These are phyloP conservation scores for Medauroidea extradentata DNA, from an alignment of 1,140 invertebrate species.

Conservation along the genomic window DNA sequence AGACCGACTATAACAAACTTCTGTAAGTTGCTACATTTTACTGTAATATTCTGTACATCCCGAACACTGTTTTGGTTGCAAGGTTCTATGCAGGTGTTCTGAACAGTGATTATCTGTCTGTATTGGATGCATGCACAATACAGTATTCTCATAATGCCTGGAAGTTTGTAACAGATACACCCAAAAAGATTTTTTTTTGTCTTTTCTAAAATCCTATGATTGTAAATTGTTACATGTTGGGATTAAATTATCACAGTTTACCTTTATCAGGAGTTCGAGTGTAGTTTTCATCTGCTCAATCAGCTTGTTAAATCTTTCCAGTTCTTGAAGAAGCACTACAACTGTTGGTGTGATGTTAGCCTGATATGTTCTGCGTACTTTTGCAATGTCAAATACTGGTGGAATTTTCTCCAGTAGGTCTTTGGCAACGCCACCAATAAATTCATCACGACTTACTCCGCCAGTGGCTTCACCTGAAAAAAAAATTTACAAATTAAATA, in stretches of 20 bases:
- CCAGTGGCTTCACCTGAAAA: slow-evolving; percentile 46
- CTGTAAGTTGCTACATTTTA: too few relatives aligned
- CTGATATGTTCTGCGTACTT: slow-evolving; percentile 71
- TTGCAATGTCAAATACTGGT: slow-evolving; percentile 66
- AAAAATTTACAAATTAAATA: too few relatives aligned
- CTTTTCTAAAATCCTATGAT: too few relatives aligned
- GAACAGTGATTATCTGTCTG: too few relatives aligned
- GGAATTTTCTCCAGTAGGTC: slow-evolving; percentile 74
- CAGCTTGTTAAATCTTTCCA: slow-evolving; percentile 80
- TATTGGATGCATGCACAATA: too few relatives aligned
- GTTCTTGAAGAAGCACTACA: slow-evolving; percentile 82
- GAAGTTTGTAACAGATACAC: too few relatives aligned
- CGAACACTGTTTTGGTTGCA: too few relatives aligned
- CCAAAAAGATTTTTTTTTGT: too few relatives aligned
- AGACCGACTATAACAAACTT: too few relatives aligned
- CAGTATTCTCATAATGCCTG: too few relatives aligned
- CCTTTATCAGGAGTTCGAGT: slow-evolving; percentile 66
- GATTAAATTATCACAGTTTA: slow-evolving; percentile 27
- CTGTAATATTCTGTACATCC: too few relatives aligned
- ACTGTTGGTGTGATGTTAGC: slow-evolving; percentile 72
- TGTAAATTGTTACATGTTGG: background rate
- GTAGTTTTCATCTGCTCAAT: slow-evolving; percentile 67
- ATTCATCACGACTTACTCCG: slow-evolving; percentile 69
- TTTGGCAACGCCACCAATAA: slow-evolving; percentile 71
- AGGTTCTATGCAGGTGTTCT: too few relatives aligned